phyloP scores from a whole-genome alignment of 2,888 invertebrate genomes.

The Polymixis flavicincta region DNA sequence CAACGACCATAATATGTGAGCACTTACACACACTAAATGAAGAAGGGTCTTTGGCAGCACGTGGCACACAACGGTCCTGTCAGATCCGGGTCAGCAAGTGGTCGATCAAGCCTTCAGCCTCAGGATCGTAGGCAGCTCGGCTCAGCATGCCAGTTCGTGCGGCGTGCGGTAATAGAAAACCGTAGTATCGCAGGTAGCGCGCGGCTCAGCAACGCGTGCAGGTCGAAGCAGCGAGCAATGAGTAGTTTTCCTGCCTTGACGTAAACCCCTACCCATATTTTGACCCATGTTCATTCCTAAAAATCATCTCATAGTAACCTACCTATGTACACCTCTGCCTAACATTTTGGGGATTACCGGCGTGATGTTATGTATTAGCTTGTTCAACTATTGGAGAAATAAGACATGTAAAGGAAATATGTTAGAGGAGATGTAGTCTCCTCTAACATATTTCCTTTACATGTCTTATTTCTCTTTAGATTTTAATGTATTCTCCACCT shows the following conservation, averaged over 20 bases:
- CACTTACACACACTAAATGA: neutral
- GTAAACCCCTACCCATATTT: neutral
- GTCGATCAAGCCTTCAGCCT: neutral
- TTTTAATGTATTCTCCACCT: slow-evolving; percentile 37
- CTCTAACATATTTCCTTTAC: neutral
- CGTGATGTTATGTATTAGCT: neutral
- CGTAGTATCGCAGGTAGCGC: neutral
- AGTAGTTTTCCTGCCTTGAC: neutral
- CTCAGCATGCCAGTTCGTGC: too few species aligned
- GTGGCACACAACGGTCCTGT: neutral
- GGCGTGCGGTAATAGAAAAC: too few species aligned
- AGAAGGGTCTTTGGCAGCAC: neutral
- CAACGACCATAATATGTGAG: neutral
- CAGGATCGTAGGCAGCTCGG: neutral
- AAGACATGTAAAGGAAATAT: neutral
- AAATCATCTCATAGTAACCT: too few species aligned
- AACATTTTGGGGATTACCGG: too few species aligned
- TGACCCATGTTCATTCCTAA: too few species aligned
- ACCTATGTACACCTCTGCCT: too few species aligned
- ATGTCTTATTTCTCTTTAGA: slow-evolving; percentile 16
- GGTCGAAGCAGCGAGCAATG: too few species aligned
- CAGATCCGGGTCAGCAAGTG: neutral
- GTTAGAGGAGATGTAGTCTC: too few species aligned
- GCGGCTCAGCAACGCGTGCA: too few species aligned
- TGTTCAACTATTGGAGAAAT: neutral